Evolutionary conservation across 2,113 vertebrate species (phyloP), one percentile per base, ranked within the genome.

Genomic region (Oryzias celebensis): DNA sequence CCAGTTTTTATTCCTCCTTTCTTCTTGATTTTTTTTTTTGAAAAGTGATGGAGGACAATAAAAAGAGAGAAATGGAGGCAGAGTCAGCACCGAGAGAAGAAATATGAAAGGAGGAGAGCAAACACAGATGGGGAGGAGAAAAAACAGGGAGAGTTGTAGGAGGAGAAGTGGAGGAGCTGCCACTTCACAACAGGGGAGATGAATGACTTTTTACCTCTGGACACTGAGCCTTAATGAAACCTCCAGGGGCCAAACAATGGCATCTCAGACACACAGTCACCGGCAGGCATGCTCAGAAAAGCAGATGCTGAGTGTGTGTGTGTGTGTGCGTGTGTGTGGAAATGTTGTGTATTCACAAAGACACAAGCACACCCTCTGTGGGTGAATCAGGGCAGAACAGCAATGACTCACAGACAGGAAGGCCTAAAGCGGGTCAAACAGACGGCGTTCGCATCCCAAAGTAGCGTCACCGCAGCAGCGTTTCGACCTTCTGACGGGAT

Each of bases 201-300:
- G 90, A 93, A 93, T 92, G 88, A 90, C 90, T 92, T 90, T 87
- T 90, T 91, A 91, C 89, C 90, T 90, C 85, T 87, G 90, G 91
- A 92, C 86, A 89, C 88, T 86, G 83, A 85, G 89, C 87, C 85
- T 91, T 92, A 93, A 93, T 93, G 91, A 92, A 93, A 93, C 88
- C 91, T 91, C 89, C 90, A 92, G 90, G 87, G 89, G 88, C 84
- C 87, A 92, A 92, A 92, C 87, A 93, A 90, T 90, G 85, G 88
- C 88, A 87, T 83, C 84, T 84, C 61, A 82, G 63, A 66, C 64
- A 66, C 43, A 51, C 45, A 54, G 69, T 68, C 49, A 68, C 58
- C 68, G 50, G 65, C 62, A 62, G 52, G 16, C 74, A 55, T 62
- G 52, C 48, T 12, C 52, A 78, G 55, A 64, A n/a, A 66, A 43